Evolutionary conservation across 2,888 invertebrate species (phyloP).

Genomic region (Bursaphelenchus okinawaensis): DNA sequence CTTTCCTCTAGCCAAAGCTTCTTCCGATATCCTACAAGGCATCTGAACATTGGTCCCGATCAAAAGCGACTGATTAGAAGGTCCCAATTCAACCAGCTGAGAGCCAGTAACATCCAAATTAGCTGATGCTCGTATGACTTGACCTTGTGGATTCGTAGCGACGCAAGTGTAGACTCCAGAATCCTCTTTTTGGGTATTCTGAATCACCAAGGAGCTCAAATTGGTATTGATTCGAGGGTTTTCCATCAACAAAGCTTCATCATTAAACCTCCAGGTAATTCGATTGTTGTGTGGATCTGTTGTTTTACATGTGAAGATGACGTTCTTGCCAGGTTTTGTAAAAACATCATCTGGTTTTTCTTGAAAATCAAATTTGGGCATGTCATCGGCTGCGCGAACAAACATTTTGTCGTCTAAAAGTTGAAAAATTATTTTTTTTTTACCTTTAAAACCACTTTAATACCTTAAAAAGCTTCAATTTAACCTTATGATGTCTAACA

Average conservation of each 20-base stretch:
- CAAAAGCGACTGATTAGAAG: slow-evolving; percentile 68
- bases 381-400: background rate
- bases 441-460: too few relatives aligned
- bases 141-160: slow-evolving; percentile 10
- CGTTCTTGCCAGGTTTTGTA: slow-evolving; percentile 26
- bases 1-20: slow-evolving; percentile 63
- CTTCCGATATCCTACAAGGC: slow-evolving; percentile 87
- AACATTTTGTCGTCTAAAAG: slow-evolving; percentile 15
- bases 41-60: slow-evolving; percentile 85
- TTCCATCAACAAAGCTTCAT: background rate
- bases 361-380: slow-evolving; percentile 9
- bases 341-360: slow-evolving; percentile 28
- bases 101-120: slow-evolving; percentile 62
- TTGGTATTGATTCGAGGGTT: slow-evolving; percentile 17
- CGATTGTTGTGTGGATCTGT: slow-evolving; percentile 21
- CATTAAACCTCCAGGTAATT: slow-evolving; percentile 24
- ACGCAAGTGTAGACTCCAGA: slow-evolving; percentile 26
- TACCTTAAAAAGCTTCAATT: too few relatives aligned
- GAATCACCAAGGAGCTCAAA: slow-evolving; percentile 31
- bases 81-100: slow-evolving; percentile 75
- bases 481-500: too few relatives aligned
- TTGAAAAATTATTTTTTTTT: slow-evolving; percentile 14
- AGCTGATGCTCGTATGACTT: slow-evolving; percentile 11
- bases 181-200: slow-evolving; percentile 33
- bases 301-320: slow-evolving; percentile 28